Percentiles rank a stretch among this genome's conserved stretches.
Conservation (phyloP, 1,140 invertebrate genomes). For the Venustaconcha ellipsiformis region DNA sequence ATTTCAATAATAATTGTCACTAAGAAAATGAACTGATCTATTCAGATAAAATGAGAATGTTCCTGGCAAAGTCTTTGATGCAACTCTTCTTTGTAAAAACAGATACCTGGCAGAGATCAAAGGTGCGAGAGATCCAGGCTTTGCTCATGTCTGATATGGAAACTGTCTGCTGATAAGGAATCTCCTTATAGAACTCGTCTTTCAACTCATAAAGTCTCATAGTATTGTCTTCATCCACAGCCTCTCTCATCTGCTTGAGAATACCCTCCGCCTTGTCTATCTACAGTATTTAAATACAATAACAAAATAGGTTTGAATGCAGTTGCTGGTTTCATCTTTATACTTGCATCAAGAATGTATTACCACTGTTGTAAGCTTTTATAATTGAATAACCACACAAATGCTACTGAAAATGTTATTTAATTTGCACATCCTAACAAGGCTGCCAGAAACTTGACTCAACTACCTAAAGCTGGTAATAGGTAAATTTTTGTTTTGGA, state of each 20-base stretch:
- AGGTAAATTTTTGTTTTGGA: no score
- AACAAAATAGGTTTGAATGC: background rate
- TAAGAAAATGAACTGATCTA: no score
- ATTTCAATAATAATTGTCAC: no score
- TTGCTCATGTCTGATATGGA: slow-evolving; percentile 17
- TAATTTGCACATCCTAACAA: background rate
- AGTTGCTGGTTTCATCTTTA: background rate
- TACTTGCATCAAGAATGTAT: background rate
- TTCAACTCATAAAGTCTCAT: slow-evolving; percentile 27
- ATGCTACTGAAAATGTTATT: background rate
- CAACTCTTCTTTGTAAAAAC: background rate
- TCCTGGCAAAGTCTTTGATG: background rate
- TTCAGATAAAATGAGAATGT: no score
- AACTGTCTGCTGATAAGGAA: slow-evolving; percentile 43
- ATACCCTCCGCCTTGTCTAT: slow-evolving; percentile 67
- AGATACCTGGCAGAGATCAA: slow-evolving; percentile 65
- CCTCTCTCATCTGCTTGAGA: slow-evolving; percentile 54
- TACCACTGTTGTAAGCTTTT: background rate
- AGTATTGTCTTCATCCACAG: slow-evolving; percentile 31
- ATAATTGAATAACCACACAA: background rate
- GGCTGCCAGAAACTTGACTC: no score
- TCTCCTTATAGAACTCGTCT: slow-evolving; percentile 54
- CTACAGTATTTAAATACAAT: slow-evolving; percentile 25
- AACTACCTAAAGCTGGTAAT: no score
- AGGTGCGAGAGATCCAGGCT: slow-evolving; percentile 51